phyloP scores from a whole-genome alignment of 2,888 invertebrate genomes.

The Seira musarum region DNA sequence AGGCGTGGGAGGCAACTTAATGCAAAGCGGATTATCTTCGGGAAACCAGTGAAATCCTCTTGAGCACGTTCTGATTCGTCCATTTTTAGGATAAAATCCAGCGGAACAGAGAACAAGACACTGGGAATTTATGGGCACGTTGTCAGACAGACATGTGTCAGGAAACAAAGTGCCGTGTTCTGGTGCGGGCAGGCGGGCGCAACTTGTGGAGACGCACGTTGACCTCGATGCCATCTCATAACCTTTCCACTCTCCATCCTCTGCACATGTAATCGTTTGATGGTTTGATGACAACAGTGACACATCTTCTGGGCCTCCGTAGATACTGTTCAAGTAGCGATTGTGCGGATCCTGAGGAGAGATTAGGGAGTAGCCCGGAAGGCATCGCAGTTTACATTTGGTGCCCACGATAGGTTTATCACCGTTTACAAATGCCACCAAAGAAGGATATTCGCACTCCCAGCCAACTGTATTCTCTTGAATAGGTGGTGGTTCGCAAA shows the following conservation, averaged over 20 bases:
- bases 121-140: constrained; percentile 72
- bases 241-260: constrained; percentile 67
- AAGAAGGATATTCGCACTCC: constrained; percentile 67
- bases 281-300: constrained; percentile 26
- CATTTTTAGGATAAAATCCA: constrained; percentile 70
- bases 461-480: constrained; percentile 65
- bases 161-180: constrained; percentile 75
- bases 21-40: constrained; percentile 70
- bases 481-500: constrained; percentile 66
- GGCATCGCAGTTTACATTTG: constrained; percentile 66
- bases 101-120: constrained; percentile 69
- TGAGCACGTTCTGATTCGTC: constrained; percentile 68
- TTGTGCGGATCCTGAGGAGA: constrained; percentile 39
- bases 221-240: constrained; percentile 58
- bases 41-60: constrained; percentile 69
- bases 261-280: constrained; percentile 62
- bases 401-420: constrained; percentile 63
- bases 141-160: constrained; percentile 74
- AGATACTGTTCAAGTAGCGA: constrained; percentile 48
- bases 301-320: constrained; percentile 48
- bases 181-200: constrained; percentile 74
- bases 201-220: constrained; percentile 70
- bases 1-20: constrained; percentile 70
- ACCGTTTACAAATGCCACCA: constrained; percentile 43
- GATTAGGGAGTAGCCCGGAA: constrained; percentile 61